These are phyloP conservation scores for Stylophora pistillata DNA, from an alignment of 64 coral and sea anemone genomes.

Conservation along the genomic window DNA sequence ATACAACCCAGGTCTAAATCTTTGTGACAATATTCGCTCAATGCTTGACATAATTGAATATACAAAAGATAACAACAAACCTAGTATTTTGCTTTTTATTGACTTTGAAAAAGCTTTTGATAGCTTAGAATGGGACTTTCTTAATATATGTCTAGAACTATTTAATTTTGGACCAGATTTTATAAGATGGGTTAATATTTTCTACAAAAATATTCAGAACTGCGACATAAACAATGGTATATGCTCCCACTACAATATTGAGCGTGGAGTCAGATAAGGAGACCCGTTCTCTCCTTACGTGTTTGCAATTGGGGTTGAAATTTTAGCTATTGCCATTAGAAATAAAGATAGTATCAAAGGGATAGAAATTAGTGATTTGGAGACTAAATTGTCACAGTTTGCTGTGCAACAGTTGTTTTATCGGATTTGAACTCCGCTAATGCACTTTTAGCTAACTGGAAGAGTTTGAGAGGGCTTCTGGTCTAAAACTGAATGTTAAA, in stretches of 20 bases:
- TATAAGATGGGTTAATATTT: background rate
- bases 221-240: background rate
- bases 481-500: no score
- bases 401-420: no score
- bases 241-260: background rate
- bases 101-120: no score
- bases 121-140: background rate
- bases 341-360: no score
- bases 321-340: no score
- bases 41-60: constrained; percentile 1
- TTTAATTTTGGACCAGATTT: constrained; percentile 13
- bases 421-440: no score
- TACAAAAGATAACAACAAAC: background rate
- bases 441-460: no score
- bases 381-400: no score
- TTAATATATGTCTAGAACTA: background rate
- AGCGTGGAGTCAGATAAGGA: background rate
- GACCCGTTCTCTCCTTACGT: background rate
- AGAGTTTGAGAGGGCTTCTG: no score
- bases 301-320: no score
- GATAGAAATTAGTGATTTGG: no score
- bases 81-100: background rate
- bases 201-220: no score
- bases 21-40: constrained; percentile 8
- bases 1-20: background rate